phyloP scores from a whole-genome alignment of 2,888 invertebrate species.

The Limnephilus lunatus region DNA sequence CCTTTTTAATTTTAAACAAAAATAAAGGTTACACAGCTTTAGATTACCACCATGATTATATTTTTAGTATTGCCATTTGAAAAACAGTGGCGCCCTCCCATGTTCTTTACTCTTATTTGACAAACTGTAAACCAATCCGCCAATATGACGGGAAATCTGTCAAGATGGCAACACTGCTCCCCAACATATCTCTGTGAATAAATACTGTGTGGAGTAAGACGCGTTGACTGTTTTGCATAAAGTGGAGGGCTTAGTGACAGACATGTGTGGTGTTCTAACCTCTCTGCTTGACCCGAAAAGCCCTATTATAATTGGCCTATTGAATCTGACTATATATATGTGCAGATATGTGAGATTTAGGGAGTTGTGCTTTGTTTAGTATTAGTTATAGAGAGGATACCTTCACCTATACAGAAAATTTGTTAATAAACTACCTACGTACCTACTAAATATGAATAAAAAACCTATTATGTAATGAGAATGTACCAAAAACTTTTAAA shows the following conservation, averaged over 20 bases:
- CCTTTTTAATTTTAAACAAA: too few species aligned
- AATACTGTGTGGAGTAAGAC: not conserved
- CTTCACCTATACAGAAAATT: not conserved
- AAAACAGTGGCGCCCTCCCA: too few species aligned
- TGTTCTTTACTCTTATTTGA: too few species aligned
- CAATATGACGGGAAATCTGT: too few species aligned
- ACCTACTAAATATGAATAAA: not conserved
- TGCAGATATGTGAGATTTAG: not conserved
- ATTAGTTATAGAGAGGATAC: not conserved
- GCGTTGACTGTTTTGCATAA: not conserved
- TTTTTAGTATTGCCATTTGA: too few species aligned
- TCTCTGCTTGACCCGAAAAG: not conserved
- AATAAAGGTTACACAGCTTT: too few species aligned
- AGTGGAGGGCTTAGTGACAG: not conserved
- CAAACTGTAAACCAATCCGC: too few species aligned
- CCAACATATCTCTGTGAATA: not conserved
- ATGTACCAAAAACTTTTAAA: not conserved
- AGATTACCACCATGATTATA: too few species aligned
- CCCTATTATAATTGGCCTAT: not conserved
- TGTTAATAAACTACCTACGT: not conserved
- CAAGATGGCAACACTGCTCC: not conserved
- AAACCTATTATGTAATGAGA: not conserved
- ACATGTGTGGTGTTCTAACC: not conserved
- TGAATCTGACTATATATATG: not conserved
- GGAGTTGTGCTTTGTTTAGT: conserved; percentile 14